These are phyloP conservation scores for Neotragus moschatus DNA, from an alignment of 2,113 vertebrate species.

Conservation along the genomic window DNA sequence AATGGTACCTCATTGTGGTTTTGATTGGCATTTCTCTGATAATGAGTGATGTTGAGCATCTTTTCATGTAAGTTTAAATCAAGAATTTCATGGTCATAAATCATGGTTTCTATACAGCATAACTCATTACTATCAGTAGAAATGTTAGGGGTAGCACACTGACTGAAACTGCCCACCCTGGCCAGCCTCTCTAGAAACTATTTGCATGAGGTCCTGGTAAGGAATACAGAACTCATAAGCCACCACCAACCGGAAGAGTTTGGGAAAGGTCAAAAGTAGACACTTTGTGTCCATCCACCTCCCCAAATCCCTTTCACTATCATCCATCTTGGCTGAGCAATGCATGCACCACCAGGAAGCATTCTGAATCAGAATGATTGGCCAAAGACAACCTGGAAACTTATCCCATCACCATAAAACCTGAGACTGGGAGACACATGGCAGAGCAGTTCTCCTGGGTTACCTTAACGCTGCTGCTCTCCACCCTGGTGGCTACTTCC, in stretches of 20 bases:
- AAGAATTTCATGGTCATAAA: not conserved
- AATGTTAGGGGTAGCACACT: not conserved
- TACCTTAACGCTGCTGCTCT: not conserved
- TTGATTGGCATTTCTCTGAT: too few species aligned
- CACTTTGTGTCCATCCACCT: not conserved
- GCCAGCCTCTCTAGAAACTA: not conserved
- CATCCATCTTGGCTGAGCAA: not conserved
- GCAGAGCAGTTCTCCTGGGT: not conserved
- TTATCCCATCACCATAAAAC: not conserved
- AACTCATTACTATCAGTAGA: not conserved
- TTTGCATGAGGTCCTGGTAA: not conserved
- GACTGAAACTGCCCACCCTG: not conserved
- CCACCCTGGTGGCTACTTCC: not conserved
- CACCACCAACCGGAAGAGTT: not conserved
- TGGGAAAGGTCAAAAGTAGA: not conserved
- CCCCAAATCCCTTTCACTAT: not conserved
- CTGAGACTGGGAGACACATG: not conserved
- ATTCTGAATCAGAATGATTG: not conserved
- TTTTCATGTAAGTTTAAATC: not conserved
- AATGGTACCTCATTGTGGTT: too few species aligned
- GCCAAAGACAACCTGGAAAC: not conserved
- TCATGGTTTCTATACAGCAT: not conserved
- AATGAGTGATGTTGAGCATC: too few species aligned
- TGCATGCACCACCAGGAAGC: accelerated
- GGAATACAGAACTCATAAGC: not conserved